Base-by-base conservation (phyloP, 2,113 vertebrate genomes). In the Tupaia tana region DNA sequence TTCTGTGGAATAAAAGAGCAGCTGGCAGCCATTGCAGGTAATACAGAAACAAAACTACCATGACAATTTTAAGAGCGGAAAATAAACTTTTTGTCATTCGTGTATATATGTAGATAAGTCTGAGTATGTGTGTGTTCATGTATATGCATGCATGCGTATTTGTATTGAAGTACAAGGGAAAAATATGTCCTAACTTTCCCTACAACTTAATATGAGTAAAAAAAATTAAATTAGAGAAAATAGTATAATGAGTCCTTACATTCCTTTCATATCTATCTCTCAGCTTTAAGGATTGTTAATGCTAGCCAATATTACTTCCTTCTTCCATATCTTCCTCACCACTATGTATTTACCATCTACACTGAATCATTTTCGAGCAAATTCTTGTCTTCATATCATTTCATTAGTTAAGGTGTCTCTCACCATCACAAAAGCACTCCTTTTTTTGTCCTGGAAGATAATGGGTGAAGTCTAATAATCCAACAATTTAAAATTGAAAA, bases 1-100 rank as follows among this genome's bases (percentile, higher is more conserved):
- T 95, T 95, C 63, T 90, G 9, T 67, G 87, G 25, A 81, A 83
- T 96, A 43, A 56, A 79, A 94, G 52, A 94, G 58, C 71, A 93
- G 77, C 79, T 95, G 84, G 79, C 71, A 91, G 34, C 73, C 61
- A 90, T 6, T 64, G 9, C 81, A 16, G 14, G 15, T 43, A 93
- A 84, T 78, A 91, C 61, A 77, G n/a, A 91, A 83, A 75, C 4
- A 75, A 82, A 89, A 89, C 20, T 4, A 84, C 70, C n/a, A 27
- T 73, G 79, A 89, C 15, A 88, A 87, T 52, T 71, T 24, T 27
- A 89, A 43, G 1, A 73, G 9, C 74, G 29, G 59, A 92, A 93
- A 93, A 80, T 63, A 19, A 18, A 86, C 14, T 14, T 70, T 79
- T 82, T 71, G 34, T 0, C 61, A 89, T 70, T 27, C 19, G 19